Base-by-base conservation (phyloP, 2,797 vertebrate species). In the Ara ararauna region DNA sequence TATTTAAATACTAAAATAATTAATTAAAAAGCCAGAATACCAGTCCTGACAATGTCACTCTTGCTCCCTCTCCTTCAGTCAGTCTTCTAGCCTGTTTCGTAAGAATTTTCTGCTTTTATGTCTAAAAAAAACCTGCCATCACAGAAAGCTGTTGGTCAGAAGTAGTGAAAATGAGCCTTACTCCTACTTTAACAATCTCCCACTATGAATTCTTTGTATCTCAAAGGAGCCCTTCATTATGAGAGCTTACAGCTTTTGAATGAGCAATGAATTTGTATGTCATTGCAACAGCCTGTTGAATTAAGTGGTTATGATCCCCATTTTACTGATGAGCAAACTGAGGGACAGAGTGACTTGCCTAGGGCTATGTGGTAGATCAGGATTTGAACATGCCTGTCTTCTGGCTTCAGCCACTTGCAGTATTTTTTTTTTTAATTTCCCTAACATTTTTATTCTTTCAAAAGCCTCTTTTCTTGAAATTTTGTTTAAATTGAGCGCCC, bases 1-100 rank as follows among this genome's bases (percentile, higher is more conserved):
- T 71, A 87, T 96, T 95, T 93, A 85, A 94, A 77, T 83, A 87
- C 68, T 95, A 68, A 87, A 85, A 50, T 45, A 92, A 80, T 85
- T 51, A 68, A 80, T 92, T 82, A n/a, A 36, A 93, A 92, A 95
- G 83, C 78, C 44, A 87, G 78, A 93, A 87, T 89, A 62, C 61
- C 1, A 3, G 50, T 83, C 24, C 50, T 92, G 81, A 85, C 65
- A 90, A 77, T 72, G 64, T 75, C 75, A 75, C 17, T 93, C 42
- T 75, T 5, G 2, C 40, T 92, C 23, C 22, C 11, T 87, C 68
- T 93, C 51, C 24, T 92, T 94, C 61, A 77, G 32, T 93, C 62
- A 75, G 20, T 73, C 67, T 92, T 88, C 45, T 89, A 84, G 77
- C 53, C 2, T 75, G 70, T 88, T 91, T 86, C 75, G 10, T 81